Percentiles rank a stretch among this genome's conserved stretches.
Evolutionary conservation across 2,797 vertebrate species (phyloP).

Genomic region (Phoxinus dragarum): DNA sequence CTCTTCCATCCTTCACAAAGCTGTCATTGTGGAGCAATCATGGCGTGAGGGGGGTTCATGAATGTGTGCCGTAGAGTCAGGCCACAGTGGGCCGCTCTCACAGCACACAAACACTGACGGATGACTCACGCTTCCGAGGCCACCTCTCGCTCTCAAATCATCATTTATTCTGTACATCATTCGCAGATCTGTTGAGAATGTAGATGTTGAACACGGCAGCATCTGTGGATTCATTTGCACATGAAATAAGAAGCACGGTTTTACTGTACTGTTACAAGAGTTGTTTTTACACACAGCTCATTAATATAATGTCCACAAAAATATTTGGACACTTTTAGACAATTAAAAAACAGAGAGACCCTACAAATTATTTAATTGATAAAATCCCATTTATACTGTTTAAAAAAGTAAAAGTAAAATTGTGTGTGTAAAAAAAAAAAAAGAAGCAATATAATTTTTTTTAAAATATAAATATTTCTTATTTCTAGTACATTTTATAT

Average conservation of each 20-base stretch:
- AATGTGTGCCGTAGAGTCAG: slow-evolving; percentile 53
- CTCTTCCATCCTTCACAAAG: slow-evolving; percentile 57
- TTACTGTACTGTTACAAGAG: neutral
- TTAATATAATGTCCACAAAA: neutral
- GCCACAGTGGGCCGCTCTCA: slow-evolving; percentile 48
- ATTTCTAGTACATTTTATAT: neutral
- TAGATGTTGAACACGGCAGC: slow-evolving; percentile 15
- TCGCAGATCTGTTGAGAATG: neutral
- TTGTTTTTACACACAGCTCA: neutral
- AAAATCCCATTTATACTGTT: too few relatives aligned
- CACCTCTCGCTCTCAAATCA: slow-evolving; percentile 38
- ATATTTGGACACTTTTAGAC: neutral
- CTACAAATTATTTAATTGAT: neutral
- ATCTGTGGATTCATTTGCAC: neutral
- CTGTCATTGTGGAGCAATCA: slow-evolving; percentile 53
- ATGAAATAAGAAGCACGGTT: neutral
- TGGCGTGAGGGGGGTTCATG: slow-evolving; percentile 44
- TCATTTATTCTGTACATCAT: slow-evolving; percentile 41
- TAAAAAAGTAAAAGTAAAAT: neutral
- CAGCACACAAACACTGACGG: slow-evolving; percentile 46
- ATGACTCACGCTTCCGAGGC: slow-evolving; percentile 57
- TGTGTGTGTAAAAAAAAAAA: neutral
- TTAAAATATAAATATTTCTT: neutral
- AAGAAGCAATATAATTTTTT: neutral
- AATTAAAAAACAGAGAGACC: neutral